phyloP scores from a whole-genome alignment of 2,797 vertebrate genomes.

The Synanceia verrucosa region DNA sequence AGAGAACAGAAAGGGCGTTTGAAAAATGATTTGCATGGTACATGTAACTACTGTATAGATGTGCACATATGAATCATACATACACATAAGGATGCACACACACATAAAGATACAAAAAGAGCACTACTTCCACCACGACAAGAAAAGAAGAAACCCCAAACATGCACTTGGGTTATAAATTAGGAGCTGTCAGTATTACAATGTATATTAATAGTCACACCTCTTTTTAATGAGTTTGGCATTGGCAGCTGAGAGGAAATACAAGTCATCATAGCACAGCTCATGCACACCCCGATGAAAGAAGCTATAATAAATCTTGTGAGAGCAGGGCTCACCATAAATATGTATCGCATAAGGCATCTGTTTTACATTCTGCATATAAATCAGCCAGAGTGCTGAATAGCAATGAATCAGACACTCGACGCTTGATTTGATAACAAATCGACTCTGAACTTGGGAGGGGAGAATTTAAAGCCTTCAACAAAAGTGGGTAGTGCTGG shows the following conservation, averaged over 20 bases:
- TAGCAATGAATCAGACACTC: constrained; percentile 99
- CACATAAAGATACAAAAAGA: constrained; percentile 60
- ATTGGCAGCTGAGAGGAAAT: constrained; percentile 99
- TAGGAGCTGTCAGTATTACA: constrained; percentile 99
- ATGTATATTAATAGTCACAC: constrained; percentile 99
- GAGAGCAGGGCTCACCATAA: constrained; percentile 99
- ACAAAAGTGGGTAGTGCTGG: constrained; percentile 75
- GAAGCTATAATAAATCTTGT: constrained; percentile 99
- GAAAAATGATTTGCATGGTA: constrained; percentile 53
- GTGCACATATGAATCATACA: constrained; percentile 14
- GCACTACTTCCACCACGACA: constrained; percentile 76
- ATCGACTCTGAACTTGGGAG: constrained; percentile 98
- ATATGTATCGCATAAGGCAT: constrained; percentile 99
- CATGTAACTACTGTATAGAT: constrained; percentile 6
- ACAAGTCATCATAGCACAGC: constrained; percentile 99
- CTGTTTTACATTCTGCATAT: constrained; percentile 99
- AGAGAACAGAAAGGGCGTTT: constrained; percentile 51
- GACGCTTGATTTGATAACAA: constrained; percentile 99
- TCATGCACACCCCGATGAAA: constrained; percentile 98
- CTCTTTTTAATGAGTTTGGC: constrained; percentile 99
- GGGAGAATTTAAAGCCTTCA: constrained; percentile 96
- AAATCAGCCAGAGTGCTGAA: constrained; percentile 98
- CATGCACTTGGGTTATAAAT: constrained; percentile 97
- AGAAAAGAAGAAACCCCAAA: constrained; percentile 80
- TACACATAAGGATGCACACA: constrained; percentile 23